Conservation (phyloP, 2,113 vertebrate species). For the Chloroceryle aenea region DNA sequence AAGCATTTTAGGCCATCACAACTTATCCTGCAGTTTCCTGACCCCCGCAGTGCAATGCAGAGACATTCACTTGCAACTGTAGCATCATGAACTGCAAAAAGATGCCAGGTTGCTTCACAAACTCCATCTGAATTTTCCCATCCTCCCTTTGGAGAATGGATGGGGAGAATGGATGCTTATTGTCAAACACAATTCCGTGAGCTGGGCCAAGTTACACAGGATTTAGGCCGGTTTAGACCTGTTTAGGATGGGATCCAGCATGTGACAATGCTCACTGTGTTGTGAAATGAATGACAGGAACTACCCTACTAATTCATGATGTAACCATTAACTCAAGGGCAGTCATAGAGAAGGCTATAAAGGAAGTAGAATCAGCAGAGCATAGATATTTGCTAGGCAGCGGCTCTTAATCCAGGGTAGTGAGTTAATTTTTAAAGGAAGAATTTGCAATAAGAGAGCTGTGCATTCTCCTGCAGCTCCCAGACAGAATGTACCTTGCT, state of each 20-base stretch:
- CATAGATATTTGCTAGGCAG: not conserved
- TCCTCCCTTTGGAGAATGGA: not conserved
- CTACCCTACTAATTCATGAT: not conserved
- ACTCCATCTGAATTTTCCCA: not conserved
- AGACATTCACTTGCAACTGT: not conserved
- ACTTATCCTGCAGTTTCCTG: not conserved
- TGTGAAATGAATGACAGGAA: not conserved
- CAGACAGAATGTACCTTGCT: not conserved
- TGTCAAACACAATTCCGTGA: not conserved
- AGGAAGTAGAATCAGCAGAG: slow-evolving; percentile 1
- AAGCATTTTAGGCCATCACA: not conserved
- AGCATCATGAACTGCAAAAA: not conserved
- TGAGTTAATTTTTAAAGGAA: slow-evolving; percentile 17
- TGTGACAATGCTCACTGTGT: not conserved
- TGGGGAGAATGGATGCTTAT: not conserved
- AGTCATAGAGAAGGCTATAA: not conserved
- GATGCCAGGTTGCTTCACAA: not conserved
- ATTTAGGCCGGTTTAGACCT: not conserved
- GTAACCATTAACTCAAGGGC: slow-evolving; percentile 23
- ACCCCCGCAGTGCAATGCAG: not conserved
- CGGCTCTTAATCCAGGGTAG: not conserved
- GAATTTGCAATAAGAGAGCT: not conserved
- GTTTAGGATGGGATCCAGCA: not conserved
- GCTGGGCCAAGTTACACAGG: not conserved
- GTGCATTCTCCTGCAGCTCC: not conserved